A percentile compares a stretch with the other conserved stretches of the same genome.
Conservation (phyloP, 2,888 invertebrate genomes). For the Hydrotaea diabolus region DNA sequence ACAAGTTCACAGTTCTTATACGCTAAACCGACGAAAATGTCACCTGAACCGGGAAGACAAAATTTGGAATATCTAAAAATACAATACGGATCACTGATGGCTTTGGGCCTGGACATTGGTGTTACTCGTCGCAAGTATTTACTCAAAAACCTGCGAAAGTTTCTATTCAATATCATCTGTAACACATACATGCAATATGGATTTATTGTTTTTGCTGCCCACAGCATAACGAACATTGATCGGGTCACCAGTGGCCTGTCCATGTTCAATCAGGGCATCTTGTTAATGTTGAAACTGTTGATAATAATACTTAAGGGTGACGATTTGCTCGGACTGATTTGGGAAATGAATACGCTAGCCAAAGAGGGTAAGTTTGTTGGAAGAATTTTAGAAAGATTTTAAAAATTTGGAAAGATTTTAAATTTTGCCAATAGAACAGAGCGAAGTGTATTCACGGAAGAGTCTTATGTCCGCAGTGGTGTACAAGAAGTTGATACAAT, state of each 20-base stretch:
- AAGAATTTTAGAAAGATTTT: too few relatives aligned
- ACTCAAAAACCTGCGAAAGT: constrained; percentile 3
- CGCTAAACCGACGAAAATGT: constrained; percentile 33
- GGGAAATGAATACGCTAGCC: constrained; percentile 49
- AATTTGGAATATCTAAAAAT: constrained; percentile 40
- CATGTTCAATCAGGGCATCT: constrained; percentile 51
- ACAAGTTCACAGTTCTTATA: background rate
- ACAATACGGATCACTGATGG: constrained; percentile 12
- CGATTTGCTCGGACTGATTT: constrained; percentile 38
- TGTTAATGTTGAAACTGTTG: constrained; percentile 37
- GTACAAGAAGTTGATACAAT: too few relatives aligned
- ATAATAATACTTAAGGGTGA: constrained; percentile 33
- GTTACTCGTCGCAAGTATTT: background rate
- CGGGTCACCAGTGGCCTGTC: constrained; percentile 30
- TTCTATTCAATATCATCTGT: constrained; percentile 18
- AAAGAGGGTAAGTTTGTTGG: constrained; percentile 27
- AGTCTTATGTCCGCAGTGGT: too few relatives aligned
- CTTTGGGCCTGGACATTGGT: constrained; percentile 46
- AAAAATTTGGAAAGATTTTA: too few relatives aligned
- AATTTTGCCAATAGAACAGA: too few relatives aligned
- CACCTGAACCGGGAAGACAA: background rate
- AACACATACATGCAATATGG: constrained; percentile 50
- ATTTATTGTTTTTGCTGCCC: constrained; percentile 31
- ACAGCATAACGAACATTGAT: constrained; percentile 36
- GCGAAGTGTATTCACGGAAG: too few relatives aligned